Base-by-base conservation (phyloP, 2,113 vertebrate genomes). In the Protomyctophum bolini region DNA sequence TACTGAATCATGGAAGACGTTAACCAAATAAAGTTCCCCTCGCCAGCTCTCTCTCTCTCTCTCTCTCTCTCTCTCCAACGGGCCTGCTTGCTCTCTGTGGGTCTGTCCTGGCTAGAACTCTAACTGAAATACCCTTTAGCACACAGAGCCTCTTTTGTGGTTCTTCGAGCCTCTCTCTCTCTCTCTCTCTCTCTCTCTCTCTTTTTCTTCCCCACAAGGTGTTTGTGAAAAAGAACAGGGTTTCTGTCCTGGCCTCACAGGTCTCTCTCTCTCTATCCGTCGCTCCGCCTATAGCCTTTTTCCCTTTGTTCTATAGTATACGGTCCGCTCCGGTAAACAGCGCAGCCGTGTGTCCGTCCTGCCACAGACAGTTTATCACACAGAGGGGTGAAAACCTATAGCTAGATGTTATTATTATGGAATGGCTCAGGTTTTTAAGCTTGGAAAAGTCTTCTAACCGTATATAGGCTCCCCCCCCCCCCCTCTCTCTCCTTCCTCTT, bases 61-160 rank as follows among this genome's bases (percentile, higher is more conserved):
- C 15, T 28, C 14, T 59, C 29, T 70, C 11, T 48, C 8, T 54
- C 58, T 6, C 15, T 59, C 46, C 49, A 41, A 69, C 45, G 28
- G 55, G 10, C 69, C 78, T 48, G n/a, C 33, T 33, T 64, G 65
- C 83, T 88, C 86, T 89, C 83, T 6, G 83, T 76, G 85, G 84
- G 87, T 85, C 76, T 83, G 86, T 89, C 92, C 90, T 88, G 85
- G 86, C 85, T 80, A 60, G 80, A 91, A 80, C 83, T 88, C 75
- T 58, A 77, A 70, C 75, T 82, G 80, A 83, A 91, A 82, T 83
- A 70, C 79, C 86, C 82, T 64, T 56, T 7, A 90, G 84, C 81
- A 90, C 87, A 82, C 73, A 91, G 85, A 87, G 81, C 47, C 74
- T 83, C 88, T 90, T 90, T 90, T 91, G 90, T 92, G 89, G 89